These are phyloP conservation scores for zebrafish (Danio rerio) DNA, from an alignment of 2,113 vertebrate species.

Conservation along the genomic window GRCz12tu NC_133191.1:34685501-34686000, in stretches of 20 bases:
- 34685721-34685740: conserved; percentile 4
- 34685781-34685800: conserved; percentile 8
- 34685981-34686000: background rate
- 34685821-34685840: background rate
- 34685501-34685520: too few relatives aligned
- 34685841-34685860: background rate
- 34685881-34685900: background rate
- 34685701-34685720: conserved; percentile 3
- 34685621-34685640: too few relatives aligned
- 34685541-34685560: too few relatives aligned
- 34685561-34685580: too few relatives aligned
- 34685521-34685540: too few relatives aligned
- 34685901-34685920: background rate
- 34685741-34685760: conserved; percentile 25
- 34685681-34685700: background rate
- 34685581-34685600: too few relatives aligned
- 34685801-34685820: background rate
- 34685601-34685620: too few relatives aligned
- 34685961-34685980: background rate
- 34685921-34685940: background rate
- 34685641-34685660: background rate
- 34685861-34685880: background rate
- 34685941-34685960: background rate
- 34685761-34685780: conserved; percentile 19
- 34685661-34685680: background rate